Percentiles rank a stretch among this genome's conserved stretches.
Conservation (phyloP, 2,113 vertebrate genomes). For the Passer domesticus region DNA sequence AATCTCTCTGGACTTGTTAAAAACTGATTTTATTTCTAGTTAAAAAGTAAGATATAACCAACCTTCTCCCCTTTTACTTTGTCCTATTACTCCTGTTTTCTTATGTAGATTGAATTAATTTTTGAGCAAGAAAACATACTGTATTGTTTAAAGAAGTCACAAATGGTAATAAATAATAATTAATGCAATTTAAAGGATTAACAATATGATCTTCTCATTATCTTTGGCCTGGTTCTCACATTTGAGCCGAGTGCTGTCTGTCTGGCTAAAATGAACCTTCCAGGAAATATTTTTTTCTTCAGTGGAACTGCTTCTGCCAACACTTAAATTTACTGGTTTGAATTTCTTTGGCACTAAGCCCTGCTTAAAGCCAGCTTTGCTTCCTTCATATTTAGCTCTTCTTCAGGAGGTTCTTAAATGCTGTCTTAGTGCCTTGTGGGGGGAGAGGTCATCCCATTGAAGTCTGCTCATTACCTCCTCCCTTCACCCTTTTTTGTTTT, state of each 20-base stretch:
- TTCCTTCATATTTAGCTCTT: not conserved
- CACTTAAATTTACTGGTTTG: not conserved
- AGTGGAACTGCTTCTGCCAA: not conserved
- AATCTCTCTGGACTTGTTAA: not conserved
- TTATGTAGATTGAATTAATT: not conserved
- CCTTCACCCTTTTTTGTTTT: not conserved
- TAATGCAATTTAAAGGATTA: not conserved
- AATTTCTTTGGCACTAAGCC: conserved; percentile 18
- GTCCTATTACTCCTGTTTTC: not conserved
- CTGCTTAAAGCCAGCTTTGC: not conserved
- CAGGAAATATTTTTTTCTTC: not conserved
- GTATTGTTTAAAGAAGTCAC: not conserved
- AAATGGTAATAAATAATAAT: not conserved
- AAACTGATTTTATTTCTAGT: not conserved
- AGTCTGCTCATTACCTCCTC: not conserved
- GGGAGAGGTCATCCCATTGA: not conserved
- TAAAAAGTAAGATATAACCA: not conserved
- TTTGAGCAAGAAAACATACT: not conserved
- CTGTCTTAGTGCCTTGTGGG: not conserved
- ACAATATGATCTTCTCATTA: not conserved
- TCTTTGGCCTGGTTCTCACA: not conserved
- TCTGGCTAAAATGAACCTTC: not conserved
- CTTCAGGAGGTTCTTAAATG: not conserved
- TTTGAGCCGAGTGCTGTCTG: not conserved
- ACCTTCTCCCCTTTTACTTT: not conserved